phyloP scores from a whole-genome alignment of 2,113 vertebrate genomes.

The Conger conger region DNA sequence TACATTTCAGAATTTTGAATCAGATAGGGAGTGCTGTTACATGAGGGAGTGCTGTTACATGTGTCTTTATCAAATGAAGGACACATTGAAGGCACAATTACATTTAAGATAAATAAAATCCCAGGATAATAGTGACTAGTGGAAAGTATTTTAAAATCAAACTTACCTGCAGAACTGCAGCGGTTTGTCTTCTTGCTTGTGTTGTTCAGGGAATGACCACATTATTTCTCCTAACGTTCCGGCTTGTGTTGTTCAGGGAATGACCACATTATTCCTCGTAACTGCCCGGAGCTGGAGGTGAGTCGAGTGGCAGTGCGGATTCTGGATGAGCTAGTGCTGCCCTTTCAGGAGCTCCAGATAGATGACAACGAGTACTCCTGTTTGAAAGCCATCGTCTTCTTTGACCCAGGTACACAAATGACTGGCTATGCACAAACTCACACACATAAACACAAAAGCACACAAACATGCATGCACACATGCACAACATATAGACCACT shows the following conservation, averaged over 20 bases:
- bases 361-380: conserved; percentile 96
- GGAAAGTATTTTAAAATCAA: not conserved
- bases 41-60: no score
- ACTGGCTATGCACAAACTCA: not conserved
- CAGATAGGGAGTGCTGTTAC: no score
- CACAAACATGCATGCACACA: no score
- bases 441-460: no score
- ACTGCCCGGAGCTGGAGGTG: conserved; percentile 93
- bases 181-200: conserved; percentile 11
- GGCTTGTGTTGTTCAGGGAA: conserved; percentile 76
- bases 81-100: no score
- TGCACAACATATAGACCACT: no score
- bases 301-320: conserved; percentile 87
- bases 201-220: conserved; percentile 85
- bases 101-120: not conserved
- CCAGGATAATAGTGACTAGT: not conserved
- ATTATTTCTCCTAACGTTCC: conserved; percentile 93
- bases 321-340: conserved; percentile 91
- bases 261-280: conserved; percentile 90
- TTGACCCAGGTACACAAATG: conserved; percentile 85
- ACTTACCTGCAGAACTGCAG: not conserved
- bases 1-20: not conserved
- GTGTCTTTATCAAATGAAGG: no score
- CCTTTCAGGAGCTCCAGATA: conserved; percentile 97
- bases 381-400: conserved; percentile 98